Conservation (phyloP, 2,113 vertebrate genomes). For the Coptodon bakossiorum region DNA sequence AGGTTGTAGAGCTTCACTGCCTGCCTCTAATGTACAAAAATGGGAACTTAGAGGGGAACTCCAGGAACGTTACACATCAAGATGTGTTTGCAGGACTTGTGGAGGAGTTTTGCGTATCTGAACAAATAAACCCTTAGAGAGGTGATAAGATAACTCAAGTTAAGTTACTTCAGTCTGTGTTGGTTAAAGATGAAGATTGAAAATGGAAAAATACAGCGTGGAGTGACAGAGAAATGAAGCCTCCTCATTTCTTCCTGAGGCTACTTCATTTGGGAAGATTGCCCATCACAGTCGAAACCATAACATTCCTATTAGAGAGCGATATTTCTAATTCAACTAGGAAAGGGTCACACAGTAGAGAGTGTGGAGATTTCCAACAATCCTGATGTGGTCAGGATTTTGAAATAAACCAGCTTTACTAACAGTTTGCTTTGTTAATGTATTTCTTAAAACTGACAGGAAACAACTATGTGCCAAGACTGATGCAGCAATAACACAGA, state of each 20-base stretch:
- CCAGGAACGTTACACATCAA: background rate
- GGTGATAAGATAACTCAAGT: background rate
- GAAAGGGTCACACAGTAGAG: background rate
- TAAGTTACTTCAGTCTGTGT: background rate
- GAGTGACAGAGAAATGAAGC: background rate
- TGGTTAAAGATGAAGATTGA: background rate
- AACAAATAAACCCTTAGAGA: background rate
- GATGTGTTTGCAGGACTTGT: background rate
- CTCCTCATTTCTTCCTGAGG: background rate
- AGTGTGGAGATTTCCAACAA: background rate
- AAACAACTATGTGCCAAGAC: background rate
- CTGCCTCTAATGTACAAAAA: background rate
- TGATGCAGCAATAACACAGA: background rate
- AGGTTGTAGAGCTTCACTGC: background rate
- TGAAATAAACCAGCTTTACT: background rate
- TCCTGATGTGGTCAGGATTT: background rate
- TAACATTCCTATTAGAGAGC: background rate
- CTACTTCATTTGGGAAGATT: background rate
- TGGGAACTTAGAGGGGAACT: background rate
- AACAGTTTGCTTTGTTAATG: background rate
- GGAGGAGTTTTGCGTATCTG: background rate
- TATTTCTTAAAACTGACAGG: background rate
- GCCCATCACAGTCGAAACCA: background rate
- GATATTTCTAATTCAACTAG: background rate
- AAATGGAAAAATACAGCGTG: background rate